Percentiles rank a stretch among this genome's conserved stretches.
phyloP scores from a whole-genome alignment of 2,797 vertebrate genomes.

The Sebastolobus altivelis region DNA sequence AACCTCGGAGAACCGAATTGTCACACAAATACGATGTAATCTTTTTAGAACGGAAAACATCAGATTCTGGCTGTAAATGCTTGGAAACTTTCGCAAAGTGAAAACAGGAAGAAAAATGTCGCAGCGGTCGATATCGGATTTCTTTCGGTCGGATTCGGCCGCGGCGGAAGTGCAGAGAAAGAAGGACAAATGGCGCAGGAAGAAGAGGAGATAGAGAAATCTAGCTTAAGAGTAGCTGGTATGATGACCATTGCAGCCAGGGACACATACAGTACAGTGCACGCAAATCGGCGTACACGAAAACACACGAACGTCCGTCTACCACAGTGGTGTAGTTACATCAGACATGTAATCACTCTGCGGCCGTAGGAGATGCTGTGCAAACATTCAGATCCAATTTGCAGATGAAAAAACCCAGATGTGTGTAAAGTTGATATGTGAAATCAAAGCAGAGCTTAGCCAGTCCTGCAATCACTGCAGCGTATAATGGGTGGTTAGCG shows the following conservation, averaged over 20 bases:
- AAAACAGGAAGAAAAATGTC: neutral
- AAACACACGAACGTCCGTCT: neutral
- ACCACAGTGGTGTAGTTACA: neutral
- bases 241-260: neutral
- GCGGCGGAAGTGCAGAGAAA: neutral
- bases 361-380: conserved; percentile 12
- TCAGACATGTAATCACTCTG: conserved; percentile 13
- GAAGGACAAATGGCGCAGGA: neutral
- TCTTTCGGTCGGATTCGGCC: neutral
- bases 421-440: conserved; percentile 32
- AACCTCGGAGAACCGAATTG: neutral
- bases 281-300: neutral
- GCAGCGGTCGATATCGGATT: neutral
- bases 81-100: neutral
- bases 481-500: conserved; percentile 33
- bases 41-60: neutral
- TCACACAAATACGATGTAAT: neutral
- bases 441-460: conserved; percentile 48
- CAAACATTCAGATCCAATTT: conserved; percentile 34
- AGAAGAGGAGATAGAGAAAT: conserved; percentile 1
- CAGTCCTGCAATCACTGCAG: conserved; percentile 25
- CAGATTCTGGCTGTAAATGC: neutral
- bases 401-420: conserved; percentile 17
- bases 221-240: conserved; percentile 6
- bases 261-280: neutral